Conservation (phyloP, 2,113 vertebrate genomes). For the Eurystomus gularis region DNA sequence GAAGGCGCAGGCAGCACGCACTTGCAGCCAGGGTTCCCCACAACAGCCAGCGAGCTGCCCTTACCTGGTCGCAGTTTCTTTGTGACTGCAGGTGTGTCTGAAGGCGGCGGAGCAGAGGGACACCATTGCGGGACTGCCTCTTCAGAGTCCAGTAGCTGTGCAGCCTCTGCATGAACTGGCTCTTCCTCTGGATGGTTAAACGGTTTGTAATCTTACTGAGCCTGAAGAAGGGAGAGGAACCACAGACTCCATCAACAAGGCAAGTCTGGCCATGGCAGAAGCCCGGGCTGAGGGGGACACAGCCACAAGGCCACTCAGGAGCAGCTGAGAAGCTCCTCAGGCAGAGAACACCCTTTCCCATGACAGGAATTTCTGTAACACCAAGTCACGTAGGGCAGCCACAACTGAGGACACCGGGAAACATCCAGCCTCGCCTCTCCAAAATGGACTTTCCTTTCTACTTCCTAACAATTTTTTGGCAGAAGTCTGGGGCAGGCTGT, state of each 20-base stretch:
- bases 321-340: not conserved
- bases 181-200: constrained; percentile 94
- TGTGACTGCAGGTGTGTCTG: constrained; percentile 98
- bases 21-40: not conserved
- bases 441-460: not conserved
- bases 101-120: constrained; percentile 92
- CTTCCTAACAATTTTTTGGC: not conserved
- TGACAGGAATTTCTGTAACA: not conserved
- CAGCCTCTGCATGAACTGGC: constrained; percentile 98
- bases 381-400: not conserved
- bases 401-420: not conserved
- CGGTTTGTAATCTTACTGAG: constrained; percentile 97
- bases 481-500: not conserved
- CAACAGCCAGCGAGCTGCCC: constrained; percentile 3
- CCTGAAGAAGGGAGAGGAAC: constrained; percentile 69
- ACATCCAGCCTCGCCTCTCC: not conserved
- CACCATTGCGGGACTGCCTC: constrained; percentile 95
- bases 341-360: not conserved
- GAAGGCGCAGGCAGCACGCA: not conserved
- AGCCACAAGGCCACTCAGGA: not conserved
- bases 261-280: not conserved
- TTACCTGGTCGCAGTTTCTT: constrained; percentile 87
- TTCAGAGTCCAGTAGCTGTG: constrained; percentile 99
- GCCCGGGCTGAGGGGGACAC: not conserved
- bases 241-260: not conserved